Evolutionary conservation across 2,888 invertebrate species (phyloP).

Genomic region (Drosophila meridionalis): DNA sequence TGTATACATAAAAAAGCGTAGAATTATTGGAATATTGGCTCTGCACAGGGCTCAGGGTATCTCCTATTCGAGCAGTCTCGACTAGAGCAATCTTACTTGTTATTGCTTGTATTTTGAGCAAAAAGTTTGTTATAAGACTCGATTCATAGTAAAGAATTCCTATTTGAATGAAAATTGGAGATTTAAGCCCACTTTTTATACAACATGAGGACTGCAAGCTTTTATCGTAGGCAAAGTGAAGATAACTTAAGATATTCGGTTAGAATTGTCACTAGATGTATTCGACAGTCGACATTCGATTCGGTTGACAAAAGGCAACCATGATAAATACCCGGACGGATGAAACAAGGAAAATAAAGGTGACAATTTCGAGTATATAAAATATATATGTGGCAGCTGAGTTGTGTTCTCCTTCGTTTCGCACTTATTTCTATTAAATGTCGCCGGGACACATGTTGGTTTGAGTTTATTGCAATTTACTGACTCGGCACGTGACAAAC

Average conservation of each 20-base stretch:
- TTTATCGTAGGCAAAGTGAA: neutral
- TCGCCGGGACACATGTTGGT: conserved; percentile 69
- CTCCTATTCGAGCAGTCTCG: too few relatives aligned
- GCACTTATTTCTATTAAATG: conserved; percentile 68
- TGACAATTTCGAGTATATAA: conserved; percentile 22
- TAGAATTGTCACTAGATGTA: neutral
- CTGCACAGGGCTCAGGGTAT: too few relatives aligned
- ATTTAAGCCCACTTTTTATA: neutral
- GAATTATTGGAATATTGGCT: too few relatives aligned
- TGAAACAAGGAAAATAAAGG: neutral
- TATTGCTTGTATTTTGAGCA: too few relatives aligned
- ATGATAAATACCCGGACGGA: neutral
- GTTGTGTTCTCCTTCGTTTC: conserved; percentile 24
- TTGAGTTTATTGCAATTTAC: conserved; percentile 81
- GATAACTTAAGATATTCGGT: neutral
- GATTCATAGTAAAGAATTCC: neutral
- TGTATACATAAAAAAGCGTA: too few relatives aligned
- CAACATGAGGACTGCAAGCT: neutral
- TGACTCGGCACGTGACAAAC: conserved; percentile 80
- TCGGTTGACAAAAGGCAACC: neutral
- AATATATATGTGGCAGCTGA: conserved; percentile 15
- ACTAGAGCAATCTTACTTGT: too few relatives aligned
- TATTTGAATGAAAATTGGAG: neutral
- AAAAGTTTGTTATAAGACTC: neutral
- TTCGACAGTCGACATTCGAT: neutral